phyloP scores from a whole-genome alignment of 2,888 invertebrate genomes.

The Drosophila paranaensis region DNA sequence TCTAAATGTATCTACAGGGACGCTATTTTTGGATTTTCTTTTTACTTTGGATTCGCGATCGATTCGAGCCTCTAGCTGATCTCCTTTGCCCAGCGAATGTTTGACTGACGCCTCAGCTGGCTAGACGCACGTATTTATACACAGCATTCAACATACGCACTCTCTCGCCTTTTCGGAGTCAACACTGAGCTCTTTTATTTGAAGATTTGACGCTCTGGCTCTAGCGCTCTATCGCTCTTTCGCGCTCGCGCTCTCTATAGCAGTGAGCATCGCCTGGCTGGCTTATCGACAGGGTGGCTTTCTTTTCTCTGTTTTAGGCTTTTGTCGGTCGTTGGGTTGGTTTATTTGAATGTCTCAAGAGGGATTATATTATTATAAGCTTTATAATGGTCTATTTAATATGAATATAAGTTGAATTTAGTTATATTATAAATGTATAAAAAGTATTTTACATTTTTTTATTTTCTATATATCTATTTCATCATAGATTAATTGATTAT shows the following conservation, averaged over 20 bases:
- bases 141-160: constrained; percentile 49
- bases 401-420: background rate
- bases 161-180: constrained; percentile 13
- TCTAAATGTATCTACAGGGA: constrained; percentile 5
- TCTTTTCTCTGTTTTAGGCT: constrained; percentile 42
- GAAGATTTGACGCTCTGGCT: constrained; percentile 1
- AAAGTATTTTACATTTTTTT: background rate
- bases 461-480: background rate
- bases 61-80: constrained; percentile 39
- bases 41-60: background rate
- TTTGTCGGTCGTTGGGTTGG: constrained; percentile 17
- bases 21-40: constrained; percentile 41
- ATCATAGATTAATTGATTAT: background rate
- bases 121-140: constrained; percentile 67
- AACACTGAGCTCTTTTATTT: constrained; percentile 26
- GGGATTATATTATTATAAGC: background rate
- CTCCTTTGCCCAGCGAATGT: constrained; percentile 43
- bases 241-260: constrained; percentile 5
- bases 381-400: no score
- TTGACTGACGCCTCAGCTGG: constrained; percentile 51
- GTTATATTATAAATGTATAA: background rate
- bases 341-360: constrained; percentile 9
- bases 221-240: constrained; percentile 3
- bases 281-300: constrained; percentile 55
- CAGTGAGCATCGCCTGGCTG: constrained; percentile 14